Evolutionary conservation across 2,888 invertebrate genomes (phyloP).

Genomic region (Tenthredo mesomela): DNA sequence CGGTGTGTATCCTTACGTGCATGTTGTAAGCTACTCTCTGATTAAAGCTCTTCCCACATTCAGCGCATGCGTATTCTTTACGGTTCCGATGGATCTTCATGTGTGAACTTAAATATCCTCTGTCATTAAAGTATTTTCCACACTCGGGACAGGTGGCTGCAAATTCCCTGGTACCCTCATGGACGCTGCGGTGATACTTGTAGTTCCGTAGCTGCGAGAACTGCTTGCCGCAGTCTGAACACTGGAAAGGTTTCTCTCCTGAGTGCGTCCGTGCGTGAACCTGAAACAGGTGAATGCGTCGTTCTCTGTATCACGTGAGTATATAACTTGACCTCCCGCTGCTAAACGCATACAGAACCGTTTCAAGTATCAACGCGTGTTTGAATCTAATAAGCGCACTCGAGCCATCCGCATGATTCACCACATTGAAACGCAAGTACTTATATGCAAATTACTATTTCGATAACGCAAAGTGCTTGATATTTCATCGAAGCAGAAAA

Average conservation of each 20-base stretch:
- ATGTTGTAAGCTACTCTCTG: conserved; percentile 93
- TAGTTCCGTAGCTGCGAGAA: conserved; percentile 92
- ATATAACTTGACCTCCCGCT: conserved; percentile 30
- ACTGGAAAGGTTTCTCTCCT: conserved; percentile 83
- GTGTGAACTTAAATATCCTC: conserved; percentile 91
- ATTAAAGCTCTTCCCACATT: conserved; percentile 91
- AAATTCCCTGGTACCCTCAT: conserved; percentile 91
- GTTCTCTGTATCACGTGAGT: background rate
- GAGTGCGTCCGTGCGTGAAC: conserved; percentile 77
- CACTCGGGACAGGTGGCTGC: conserved; percentile 88
- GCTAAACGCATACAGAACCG: conserved; percentile 5
- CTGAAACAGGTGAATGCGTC: conserved; percentile 63
- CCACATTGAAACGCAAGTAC: background rate
- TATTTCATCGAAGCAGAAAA: background rate
- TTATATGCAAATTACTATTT: background rate
- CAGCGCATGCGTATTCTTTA: conserved; percentile 89
- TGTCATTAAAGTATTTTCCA: conserved; percentile 91
- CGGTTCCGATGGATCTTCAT: conserved; percentile 92
- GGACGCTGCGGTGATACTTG: conserved; percentile 90
- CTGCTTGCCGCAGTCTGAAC: conserved; percentile 88
- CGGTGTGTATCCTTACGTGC: conserved; percentile 92
- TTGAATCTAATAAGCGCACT: background rate
- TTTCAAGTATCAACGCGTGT: conserved; percentile 15
- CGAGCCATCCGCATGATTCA: background rate
- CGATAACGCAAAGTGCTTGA: background rate